Base-by-base conservation (phyloP, 2,797 vertebrate genomes). In the Peromyscus melanophrys region DNA sequence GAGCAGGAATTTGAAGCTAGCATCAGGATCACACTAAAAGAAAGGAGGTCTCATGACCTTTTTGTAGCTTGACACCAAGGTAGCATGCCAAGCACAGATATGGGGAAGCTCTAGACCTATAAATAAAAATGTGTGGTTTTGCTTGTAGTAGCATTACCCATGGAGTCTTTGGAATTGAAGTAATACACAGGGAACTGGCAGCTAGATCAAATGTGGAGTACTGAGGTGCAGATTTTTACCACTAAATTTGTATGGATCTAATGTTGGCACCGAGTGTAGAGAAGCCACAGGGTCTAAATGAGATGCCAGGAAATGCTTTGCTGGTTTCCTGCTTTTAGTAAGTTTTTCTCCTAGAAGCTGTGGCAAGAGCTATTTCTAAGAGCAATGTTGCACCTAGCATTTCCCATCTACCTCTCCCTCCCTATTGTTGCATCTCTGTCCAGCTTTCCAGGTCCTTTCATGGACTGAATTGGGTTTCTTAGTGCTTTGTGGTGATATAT, bases 91-190 rank as follows among this genome's bases (percentile, higher is more conserved):
- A 71, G 2, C 0, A 43, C 3, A 76, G 25, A 78, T 52, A 52
- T 2, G 1, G 34, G 9, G 25, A 92, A 19, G 19, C 21, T 61
- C 13, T 57, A 1, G 27, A 95, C 49, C 37, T 71, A 13, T 67
- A 88, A 95, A 76, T 49, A 84, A 94, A 94, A 89, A 25, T 52
- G 43, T 81, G 1, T 77, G 2, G 52, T 1, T 46, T 96, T 83
- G 17, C 21, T 76, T 90, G 1, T 25, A 86, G 13, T 23, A 34
- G 65, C 12, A 55, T 84, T 94, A n/a, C 31, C 19, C 14, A 17
- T 37, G 46, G 25, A 93, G 2, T 6, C 10, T 43, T 63, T 86
- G 31, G 61, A 75, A 86, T 46, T 10, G 46, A 84, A 88, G 13
- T 63, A 89, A 59, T 46, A 29, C 10, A 23, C 21, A 37, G n/a